These are phyloP conservation scores for Rousettus madagascariensis DNA, from an alignment of 2,797 vertebrate genomes.

Conservation along the genomic window DNA sequence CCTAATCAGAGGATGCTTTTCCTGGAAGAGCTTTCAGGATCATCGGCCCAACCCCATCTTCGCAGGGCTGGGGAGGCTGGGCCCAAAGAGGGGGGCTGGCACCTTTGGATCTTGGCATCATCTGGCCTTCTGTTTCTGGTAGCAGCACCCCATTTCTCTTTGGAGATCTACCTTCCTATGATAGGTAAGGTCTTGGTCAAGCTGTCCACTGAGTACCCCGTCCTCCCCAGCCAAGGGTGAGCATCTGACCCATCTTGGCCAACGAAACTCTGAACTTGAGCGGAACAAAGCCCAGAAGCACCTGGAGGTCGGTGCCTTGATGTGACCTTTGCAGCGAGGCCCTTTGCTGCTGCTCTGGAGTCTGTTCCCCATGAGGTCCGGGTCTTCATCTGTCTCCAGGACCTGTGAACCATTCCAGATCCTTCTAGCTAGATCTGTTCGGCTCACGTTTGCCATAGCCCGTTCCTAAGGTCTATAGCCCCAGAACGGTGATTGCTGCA, in stretches of 20 bases:
- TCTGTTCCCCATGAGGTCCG: background rate
- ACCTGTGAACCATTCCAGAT: background rate
- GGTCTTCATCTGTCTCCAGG: background rate
- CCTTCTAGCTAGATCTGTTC: background rate
- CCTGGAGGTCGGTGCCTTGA: background rate
- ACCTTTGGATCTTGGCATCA: background rate
- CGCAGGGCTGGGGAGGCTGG: background rate
- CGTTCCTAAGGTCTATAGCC: background rate
- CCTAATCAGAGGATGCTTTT: background rate
- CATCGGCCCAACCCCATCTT: too few species aligned
- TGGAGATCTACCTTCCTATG: background rate
- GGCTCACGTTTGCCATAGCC: background rate
- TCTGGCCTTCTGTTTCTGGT: background rate
- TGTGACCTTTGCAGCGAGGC: background rate
- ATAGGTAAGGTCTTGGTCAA: background rate
- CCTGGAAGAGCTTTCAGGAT: background rate
- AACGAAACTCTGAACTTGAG: background rate
- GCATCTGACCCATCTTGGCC: background rate
- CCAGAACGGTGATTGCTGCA: fast-evolving
- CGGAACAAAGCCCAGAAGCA: background rate
- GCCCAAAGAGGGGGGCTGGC: background rate
- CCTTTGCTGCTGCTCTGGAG: background rate
- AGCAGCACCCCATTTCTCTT: background rate
- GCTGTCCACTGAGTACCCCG: background rate
- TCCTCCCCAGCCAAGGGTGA: background rate